These are phyloP conservation scores for Lysandra bellargus DNA, from an alignment of 2,888 invertebrate species.

Conservation along the genomic window DNA sequence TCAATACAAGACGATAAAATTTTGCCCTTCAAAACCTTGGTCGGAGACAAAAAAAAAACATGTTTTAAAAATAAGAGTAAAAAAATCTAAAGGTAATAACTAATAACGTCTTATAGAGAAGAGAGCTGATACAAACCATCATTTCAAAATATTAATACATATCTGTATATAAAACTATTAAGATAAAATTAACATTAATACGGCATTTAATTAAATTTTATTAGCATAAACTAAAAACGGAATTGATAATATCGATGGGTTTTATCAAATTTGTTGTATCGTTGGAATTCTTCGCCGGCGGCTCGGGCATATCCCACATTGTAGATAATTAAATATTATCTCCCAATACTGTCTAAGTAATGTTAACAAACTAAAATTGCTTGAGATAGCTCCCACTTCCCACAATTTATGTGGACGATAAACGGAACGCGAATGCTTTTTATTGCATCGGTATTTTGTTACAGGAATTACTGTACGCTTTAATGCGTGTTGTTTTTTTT, in stretches of 20 bases:
- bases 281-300: conserved; percentile 29
- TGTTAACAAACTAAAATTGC: conserved; percentile 67
- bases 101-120: no score
- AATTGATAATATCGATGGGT: conserved; percentile 11
- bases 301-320: conserved; percentile 26
- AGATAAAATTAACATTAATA: conserved; percentile 22
- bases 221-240: conserved; percentile 4
- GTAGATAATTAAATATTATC: conserved; percentile 67
- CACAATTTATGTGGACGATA: conserved; percentile 61
- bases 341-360: conserved; percentile 61
- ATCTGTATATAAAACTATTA: background rate
- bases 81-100: no score
- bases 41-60: no score
- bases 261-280: conserved; percentile 28
- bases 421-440: conserved; percentile 59
- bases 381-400: conserved; percentile 51
- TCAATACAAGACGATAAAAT: background rate
- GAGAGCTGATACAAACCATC: no score
- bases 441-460: conserved; percentile 59
- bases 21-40: no score
- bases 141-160: conserved; percentile 6
- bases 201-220: conserved; percentile 20
- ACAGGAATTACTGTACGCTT: conserved; percentile 52
- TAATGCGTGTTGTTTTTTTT: conserved; percentile 44
- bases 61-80: no score